Percentiles rank a stretch among this genome's conserved stretches.
phyloP scores from a whole-genome alignment of 2,113 vertebrate genomes.

The Nerophis lumbriciformis region DNA sequence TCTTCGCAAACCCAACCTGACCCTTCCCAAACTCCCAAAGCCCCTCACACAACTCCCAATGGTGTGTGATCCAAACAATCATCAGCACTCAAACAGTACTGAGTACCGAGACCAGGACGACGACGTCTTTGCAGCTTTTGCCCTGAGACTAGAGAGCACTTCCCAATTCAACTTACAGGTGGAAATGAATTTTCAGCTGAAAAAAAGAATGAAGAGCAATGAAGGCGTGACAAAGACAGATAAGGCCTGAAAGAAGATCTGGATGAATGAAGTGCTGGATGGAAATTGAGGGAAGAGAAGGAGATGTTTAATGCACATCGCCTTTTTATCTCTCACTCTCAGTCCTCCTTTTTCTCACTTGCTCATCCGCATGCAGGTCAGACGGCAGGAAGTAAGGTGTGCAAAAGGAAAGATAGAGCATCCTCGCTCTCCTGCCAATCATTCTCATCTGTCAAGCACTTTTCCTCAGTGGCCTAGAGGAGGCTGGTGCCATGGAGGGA shows the following conservation, averaged over 20 bases:
- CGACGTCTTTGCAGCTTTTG: no score
- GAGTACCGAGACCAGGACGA: no score
- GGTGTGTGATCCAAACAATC: no score
- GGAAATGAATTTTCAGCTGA: constrained; percentile 34
- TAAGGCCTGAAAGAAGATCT: constrained; percentile 33
- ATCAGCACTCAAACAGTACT: no score
- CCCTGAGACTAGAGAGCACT: background rate
- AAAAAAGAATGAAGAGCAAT: constrained; percentile 34
- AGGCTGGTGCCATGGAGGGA: constrained; percentile 40
- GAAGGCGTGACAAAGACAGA: constrained; percentile 24
- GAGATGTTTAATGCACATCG: constrained; percentile 56
- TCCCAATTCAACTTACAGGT: constrained; percentile 36
- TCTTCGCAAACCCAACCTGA: no score
- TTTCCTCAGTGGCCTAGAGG: constrained; percentile 58
- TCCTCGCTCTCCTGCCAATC: constrained; percentile 61
- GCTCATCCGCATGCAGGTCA: constrained; percentile 61
- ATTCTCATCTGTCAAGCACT: constrained; percentile 58
- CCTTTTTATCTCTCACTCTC: constrained; percentile 55
- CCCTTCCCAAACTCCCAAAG: no score
- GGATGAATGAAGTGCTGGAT: constrained; percentile 48
- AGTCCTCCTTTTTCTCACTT: constrained; percentile 43
- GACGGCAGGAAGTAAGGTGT: constrained; percentile 42
- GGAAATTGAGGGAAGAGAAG: constrained; percentile 50
- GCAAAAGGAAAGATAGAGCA: constrained; percentile 56
- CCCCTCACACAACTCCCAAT: no score